phyloP scores from a whole-genome alignment of 1,140 invertebrate species.

The Drosophila hydei region DNA sequence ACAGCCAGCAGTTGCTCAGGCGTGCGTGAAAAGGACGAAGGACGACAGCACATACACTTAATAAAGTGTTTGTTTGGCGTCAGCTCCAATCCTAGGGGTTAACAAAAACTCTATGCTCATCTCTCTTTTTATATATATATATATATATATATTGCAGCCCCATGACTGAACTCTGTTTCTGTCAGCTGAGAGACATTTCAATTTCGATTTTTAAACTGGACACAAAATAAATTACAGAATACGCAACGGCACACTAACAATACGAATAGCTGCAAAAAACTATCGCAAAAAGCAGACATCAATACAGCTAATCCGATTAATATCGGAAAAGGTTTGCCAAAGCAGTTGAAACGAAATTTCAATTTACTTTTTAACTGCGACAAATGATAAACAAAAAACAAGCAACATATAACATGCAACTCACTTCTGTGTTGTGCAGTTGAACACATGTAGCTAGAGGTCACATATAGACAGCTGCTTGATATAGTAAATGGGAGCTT shows the following conservation, averaged over 20 bases:
- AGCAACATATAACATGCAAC: no score
- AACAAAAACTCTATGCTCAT: background rate
- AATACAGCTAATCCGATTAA: background rate
- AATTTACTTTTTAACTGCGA: background rate
- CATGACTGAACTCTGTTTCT: slow-evolving; percentile 14
- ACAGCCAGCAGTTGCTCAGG: slow-evolving; percentile 19
- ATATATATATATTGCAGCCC: background rate
- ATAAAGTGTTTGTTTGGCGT: slow-evolving; percentile 60
- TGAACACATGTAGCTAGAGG: no score
- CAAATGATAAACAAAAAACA: no score
- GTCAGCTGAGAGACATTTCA: slow-evolving; percentile 27
- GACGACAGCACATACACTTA: slow-evolving; percentile 40
- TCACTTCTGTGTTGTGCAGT: no score
- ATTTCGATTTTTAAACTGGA: slow-evolving; percentile 1
- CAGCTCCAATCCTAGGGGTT: slow-evolving; percentile 41
- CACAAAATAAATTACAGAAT: background rate
- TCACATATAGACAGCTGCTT: no score
- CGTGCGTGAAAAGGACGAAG: slow-evolving; percentile 45
- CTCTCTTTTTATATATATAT: background rate
- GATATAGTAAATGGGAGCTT: no score
- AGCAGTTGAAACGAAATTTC: background rate
- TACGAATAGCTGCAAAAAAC: background rate
- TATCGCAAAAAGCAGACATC: background rate
- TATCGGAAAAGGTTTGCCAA: background rate
- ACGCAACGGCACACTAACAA: background rate